Base-by-base conservation (phyloP, 2,113 vertebrate genomes). In the Cebidichthys violaceus region DNA sequence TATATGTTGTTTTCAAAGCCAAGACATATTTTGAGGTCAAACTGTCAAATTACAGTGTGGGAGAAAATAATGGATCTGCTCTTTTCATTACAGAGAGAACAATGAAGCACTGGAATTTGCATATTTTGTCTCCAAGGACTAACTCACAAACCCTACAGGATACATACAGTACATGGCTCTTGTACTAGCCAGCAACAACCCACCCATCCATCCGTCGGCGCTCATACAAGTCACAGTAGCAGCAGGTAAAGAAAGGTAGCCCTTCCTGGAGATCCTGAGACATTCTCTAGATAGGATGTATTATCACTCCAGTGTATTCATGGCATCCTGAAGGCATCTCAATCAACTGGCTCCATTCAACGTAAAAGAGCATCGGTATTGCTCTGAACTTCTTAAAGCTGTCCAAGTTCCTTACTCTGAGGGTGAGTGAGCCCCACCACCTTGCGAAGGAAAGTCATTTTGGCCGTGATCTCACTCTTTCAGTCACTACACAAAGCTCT, bases 21-120 rank as follows among this genome's bases (percentile, higher is more conserved):
- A 29, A 2, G 9, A 43, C 18, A 29, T 59, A 69, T 7, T 76
- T 64, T 75, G 60, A 65, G 43, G 72, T 79, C 52, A 47, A 22
- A 64, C 35, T 70, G 33, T 33, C 54, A 9, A 57, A 75, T 70
- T 13, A 77, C 24, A 37, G 18, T 74, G 9, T 9, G 33, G 39
- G n/a, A 55, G 14, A 55, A 31, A 68, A 62, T 55, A 37, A 54
- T 33, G 39, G 13, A 33, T 4, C 17, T 24, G 15, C 27, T 24
- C 11, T 37, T 14, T 13, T 39, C 2, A n/a, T 11, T 14, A 22
- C 18, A 65, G 11, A 29, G 24, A 24, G 4, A 57, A 24, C 45
- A 75, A 17, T 41, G 35, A 5, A 31, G 37, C 20, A 20, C 45
- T 37, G 22, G 3, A 33, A 33, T 18, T 24, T 24, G 4, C 13